Percentiles rank a stretch among this genome's conserved stretches.
These are phyloP conservation scores for Euglossa dilemma DNA, from an alignment of 1,140 invertebrate species.

Conservation along the genomic window DNA sequence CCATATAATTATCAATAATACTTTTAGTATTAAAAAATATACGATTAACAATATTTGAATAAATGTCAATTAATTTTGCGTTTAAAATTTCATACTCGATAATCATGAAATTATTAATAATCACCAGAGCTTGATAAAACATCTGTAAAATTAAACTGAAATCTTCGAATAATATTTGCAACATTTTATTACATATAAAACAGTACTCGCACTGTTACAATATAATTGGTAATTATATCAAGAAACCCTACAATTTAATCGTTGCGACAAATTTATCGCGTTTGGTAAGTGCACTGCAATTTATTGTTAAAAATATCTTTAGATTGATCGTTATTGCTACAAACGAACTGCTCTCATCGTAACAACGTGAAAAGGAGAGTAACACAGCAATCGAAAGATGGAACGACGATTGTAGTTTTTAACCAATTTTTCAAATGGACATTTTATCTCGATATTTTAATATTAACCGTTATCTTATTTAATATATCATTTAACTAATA, in stretches of 20 bases:
- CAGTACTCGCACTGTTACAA: too few species aligned
- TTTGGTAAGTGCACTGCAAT: neutral
- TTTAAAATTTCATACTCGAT: too few species aligned
- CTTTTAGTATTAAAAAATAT: too few species aligned
- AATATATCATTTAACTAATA: neutral
- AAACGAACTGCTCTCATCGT: slow-evolving; percentile 7
- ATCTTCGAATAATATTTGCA: too few species aligned
- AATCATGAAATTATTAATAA: too few species aligned
- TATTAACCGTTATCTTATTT: neutral
- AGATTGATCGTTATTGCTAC: slow-evolving; percentile 5
- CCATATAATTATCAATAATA: too few species aligned
- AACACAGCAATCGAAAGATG: neutral
- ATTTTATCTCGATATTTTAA: neutral
- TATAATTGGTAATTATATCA: neutral
- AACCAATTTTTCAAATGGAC: neutral
- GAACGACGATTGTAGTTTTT: neutral
- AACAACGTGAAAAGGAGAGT: neutral
- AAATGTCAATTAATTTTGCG: too few species aligned
- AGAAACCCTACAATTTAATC: neutral
- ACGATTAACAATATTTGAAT: too few species aligned
- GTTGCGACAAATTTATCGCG: neutral
- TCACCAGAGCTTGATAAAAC: too few species aligned
- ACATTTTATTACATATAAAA: neutral
- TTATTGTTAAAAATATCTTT: slow-evolving; percentile 8
- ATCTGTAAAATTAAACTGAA: too few species aligned